Percentiles rank a stretch among this genome's conserved stretches.
These are phyloP conservation scores for Mus spicilegus DNA, from an alignment of 2,113 vertebrate genomes.

Conservation along the genomic window DNA sequence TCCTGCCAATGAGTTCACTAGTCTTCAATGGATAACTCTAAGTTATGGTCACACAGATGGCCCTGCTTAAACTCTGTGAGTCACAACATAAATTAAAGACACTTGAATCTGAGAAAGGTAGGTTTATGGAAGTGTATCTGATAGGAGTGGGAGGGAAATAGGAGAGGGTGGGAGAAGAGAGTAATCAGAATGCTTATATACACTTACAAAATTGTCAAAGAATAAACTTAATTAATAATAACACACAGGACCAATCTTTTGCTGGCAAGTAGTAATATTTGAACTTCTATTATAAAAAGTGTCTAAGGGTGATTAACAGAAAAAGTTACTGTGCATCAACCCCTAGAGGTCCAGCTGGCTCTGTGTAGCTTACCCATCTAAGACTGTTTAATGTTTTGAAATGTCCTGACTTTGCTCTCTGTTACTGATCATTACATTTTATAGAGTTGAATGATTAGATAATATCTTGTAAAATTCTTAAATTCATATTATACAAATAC, in stretches of 20 bases:
- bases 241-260: not conserved
- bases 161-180: not conserved
- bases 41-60: not conserved
- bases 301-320: not conserved
- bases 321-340: not conserved
- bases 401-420: not conserved
- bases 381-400: not conserved
- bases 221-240: not conserved
- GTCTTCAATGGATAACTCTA: not conserved
- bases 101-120: not conserved
- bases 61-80: not conserved
- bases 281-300: not conserved
- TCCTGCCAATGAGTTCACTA: not conserved
- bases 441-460: not conserved
- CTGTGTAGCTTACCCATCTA: not conserved
- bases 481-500: conserved; percentile 1
- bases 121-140: not conserved
- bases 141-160: not conserved
- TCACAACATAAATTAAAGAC: not conserved
- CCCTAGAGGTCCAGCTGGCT: not conserved
- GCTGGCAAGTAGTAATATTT: not conserved
- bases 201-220: not conserved
- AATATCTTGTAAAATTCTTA: not conserved
- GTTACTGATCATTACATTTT: not conserved
- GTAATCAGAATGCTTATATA: not conserved